Conservation (phyloP, 2,888 invertebrate genomes). For the Glyphotaelius pellucidus region DNA sequence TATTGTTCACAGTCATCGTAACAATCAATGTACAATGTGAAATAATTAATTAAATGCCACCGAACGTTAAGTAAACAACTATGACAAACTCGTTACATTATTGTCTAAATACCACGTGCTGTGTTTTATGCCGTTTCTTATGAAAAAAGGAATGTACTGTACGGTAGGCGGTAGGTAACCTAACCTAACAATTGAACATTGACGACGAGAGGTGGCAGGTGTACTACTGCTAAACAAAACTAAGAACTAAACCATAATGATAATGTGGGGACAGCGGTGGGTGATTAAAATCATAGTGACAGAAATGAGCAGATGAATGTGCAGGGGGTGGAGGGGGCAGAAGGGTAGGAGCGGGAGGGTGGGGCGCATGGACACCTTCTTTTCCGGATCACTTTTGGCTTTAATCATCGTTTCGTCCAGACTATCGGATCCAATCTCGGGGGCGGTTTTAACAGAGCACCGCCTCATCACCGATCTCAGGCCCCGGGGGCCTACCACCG, state of each 20-base stretch:
- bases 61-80: not conserved
- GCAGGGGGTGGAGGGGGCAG: constrained; percentile 82
- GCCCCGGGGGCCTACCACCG: not conserved
- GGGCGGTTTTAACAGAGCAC: not conserved
- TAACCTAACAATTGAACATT: not conserved
- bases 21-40: constrained; percentile 4
- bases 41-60: constrained; percentile 16
- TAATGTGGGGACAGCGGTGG: constrained; percentile 82
- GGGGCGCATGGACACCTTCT: constrained; percentile 67
- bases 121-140: not conserved
- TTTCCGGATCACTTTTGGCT: constrained; percentile 30
- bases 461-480: not conserved
- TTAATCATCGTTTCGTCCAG: not conserved
- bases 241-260: constrained; percentile 78
- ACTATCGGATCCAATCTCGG: not conserved
- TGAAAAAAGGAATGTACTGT: not conserved
- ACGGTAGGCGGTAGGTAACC: not conserved
- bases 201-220: constrained; percentile 19
- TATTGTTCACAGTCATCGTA: not conserved
- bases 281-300: constrained; percentile 82
- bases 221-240: constrained; percentile 42
- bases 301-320: constrained; percentile 82
- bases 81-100: constrained; percentile 19
- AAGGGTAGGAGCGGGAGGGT: constrained; percentile 67
- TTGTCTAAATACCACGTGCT: constrained; percentile 25